Percentiles rank a stretch among this genome's conserved stretches.
Conservation (phyloP, 2,888 invertebrate species). For the Polylopha cassiicola region DNA sequence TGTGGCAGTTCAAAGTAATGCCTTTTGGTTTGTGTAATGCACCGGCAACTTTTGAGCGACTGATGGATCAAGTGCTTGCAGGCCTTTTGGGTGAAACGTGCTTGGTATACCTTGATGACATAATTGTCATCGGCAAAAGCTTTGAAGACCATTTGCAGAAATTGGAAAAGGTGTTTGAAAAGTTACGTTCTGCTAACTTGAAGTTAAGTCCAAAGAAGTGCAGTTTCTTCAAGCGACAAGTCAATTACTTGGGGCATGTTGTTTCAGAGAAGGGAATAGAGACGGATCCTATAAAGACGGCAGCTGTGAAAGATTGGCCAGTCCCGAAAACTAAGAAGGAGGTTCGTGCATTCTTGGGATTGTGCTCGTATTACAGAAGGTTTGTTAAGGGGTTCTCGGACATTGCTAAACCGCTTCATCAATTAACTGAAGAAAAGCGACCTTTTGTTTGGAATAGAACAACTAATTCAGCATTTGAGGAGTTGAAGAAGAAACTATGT, state of each 20-base stretch:
- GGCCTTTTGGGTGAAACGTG: background rate
- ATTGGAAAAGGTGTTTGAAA: background rate
- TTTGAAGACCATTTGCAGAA: background rate
- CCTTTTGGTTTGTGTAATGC: conserved; percentile 20
- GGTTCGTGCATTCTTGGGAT: background rate
- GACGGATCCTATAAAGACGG: background rate
- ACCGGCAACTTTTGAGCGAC: conserved; percentile 25
- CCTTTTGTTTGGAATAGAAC: background rate
- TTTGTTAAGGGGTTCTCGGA: conserved; percentile 1
- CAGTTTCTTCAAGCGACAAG: conserved; percentile 6
- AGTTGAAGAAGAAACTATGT: background rate
- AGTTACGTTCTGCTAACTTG: conserved; percentile 1
- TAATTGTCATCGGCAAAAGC: background rate
- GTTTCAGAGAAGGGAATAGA: background rate
- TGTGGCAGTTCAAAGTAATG: conserved; percentile 32
- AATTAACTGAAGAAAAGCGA: background rate
- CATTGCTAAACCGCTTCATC: conserved; percentile 1
- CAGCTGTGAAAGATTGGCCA: conserved; percentile 9
- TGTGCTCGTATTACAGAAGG: background rate
- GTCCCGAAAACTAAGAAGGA: background rate
- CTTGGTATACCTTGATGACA: background rate
- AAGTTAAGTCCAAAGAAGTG: conserved; percentile 5
- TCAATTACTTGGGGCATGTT: conserved; percentile 14
- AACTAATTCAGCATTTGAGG: too few relatives aligned
- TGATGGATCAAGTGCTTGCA: conserved; percentile 20